Percentiles rank a stretch among this genome's conserved stretches.
Evolutionary conservation across 1,140 invertebrate species (phyloP).

Genomic region (Penaeus indicus): DNA sequence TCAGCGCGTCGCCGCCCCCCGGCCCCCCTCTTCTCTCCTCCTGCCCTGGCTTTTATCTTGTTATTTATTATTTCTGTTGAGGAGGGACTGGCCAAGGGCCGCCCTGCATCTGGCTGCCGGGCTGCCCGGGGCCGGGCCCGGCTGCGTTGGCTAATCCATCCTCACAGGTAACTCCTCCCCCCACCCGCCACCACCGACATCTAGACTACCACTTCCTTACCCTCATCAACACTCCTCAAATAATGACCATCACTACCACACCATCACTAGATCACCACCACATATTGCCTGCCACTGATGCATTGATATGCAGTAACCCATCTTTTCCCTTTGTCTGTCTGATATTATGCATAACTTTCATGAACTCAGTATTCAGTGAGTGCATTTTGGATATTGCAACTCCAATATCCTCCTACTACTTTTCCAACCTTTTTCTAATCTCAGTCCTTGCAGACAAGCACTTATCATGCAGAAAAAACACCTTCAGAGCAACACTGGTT

Average conservation of each 20-base stretch:
- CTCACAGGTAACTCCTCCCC: constrained; percentile 62
- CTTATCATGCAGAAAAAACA: too few relatives aligned
- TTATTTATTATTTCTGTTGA: constrained; percentile 61
- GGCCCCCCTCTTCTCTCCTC: constrained; percentile 64
- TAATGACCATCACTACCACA: constrained; percentile 13
- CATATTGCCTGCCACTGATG: constrained; percentile 45
- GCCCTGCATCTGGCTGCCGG: constrained; percentile 50
- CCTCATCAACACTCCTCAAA: constrained; percentile 36
- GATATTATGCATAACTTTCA: constrained; percentile 19
- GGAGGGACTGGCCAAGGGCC: constrained; percentile 47
- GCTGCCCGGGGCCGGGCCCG: constrained; percentile 33
- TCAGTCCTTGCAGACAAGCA: too few relatives aligned
- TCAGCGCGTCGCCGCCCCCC: constrained; percentile 51
- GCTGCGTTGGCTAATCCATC: constrained; percentile 54
- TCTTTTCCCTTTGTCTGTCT: constrained; percentile 17
- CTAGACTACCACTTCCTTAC: constrained; percentile 36
- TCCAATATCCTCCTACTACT: too few relatives aligned
- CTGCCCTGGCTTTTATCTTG: constrained; percentile 65
- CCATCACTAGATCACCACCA: constrained; percentile 44
- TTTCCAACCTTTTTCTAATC: too few relatives aligned
- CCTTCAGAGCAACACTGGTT: too few relatives aligned
- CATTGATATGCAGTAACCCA: constrained; percentile 46
- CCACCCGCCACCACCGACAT: constrained; percentile 50
- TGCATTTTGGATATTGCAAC: neutral
- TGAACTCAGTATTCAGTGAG: constrained; percentile 1